Evolutionary conservation across 2,888 invertebrate genomes (phyloP), one percentile per base, ranked within the genome.

Genomic region (Ochropleura leucogaster): DNA sequence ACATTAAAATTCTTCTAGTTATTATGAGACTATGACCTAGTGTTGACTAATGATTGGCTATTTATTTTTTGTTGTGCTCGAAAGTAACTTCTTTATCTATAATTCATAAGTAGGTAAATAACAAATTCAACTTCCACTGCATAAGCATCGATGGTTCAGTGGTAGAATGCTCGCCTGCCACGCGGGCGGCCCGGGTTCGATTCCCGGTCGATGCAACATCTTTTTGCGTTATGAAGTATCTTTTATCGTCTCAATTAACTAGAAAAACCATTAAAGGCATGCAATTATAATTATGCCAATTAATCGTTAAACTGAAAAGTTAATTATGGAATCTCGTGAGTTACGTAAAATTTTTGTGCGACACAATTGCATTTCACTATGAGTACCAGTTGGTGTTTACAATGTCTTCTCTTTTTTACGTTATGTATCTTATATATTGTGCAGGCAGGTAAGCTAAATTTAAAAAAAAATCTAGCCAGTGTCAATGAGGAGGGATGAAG

Each of bases 111-210:
- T 4, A 44, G 1, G 0, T 14, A 14, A 47, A 6, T 12, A 4
- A n/a, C 0, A 55, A 65, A 55, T 78, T 79, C 4, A 0, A 0
- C 0, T n/a, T n/a, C n/a, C n/a, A 0, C 0, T 0, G 0, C 18
- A 82, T 68, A 30, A 96, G 96, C 96, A 96, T 96, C 96, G 96
- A 96, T 96, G 96, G 96, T 96, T 96, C 96, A 96, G 96, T 96
- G 96, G 96, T 96, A 96, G 96, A 96, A 96, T 96, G 96, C 96
- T 96, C 96, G 96, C 96, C 96, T 96, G 96, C 96, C 96, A 96
- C 96, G 96, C 96, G 96, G 96, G 94, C 93, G 94, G 93, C 94
- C 94, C 94, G 94, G 95, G 95, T 95, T 95, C 95, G 95, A 95
- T 95, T 95, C 95, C 95, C 95, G 95, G 95, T 95, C 95, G 95